Conservation (phyloP, 2,113 vertebrate species). For the Herpetotheres cachinnans region DNA sequence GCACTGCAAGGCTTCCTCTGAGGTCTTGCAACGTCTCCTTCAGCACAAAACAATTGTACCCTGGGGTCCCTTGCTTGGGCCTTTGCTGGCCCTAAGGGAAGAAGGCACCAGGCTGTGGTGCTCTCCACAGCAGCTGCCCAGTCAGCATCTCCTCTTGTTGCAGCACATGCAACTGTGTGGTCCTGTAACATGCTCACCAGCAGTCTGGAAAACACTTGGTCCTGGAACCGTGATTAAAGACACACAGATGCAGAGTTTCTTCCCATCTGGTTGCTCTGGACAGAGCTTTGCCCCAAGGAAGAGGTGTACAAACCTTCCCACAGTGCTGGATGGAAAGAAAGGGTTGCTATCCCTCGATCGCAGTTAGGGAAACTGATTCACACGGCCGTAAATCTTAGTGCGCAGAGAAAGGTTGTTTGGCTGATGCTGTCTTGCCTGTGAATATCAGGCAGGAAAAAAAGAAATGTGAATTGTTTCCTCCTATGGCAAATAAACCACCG, state of each 20-base stretch:
- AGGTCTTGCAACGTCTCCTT: neutral
- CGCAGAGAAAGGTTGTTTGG: neutral
- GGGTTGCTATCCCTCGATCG: neutral
- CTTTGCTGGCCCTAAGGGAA: neutral
- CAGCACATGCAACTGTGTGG: neutral
- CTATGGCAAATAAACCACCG: neutral
- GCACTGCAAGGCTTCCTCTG: neutral
- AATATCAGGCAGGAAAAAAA: neutral
- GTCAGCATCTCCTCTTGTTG: neutral
- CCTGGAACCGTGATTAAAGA: neutral
- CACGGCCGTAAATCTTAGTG: neutral
- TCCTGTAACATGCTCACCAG: neutral
- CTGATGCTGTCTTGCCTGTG: neutral
- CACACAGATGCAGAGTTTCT: neutral
- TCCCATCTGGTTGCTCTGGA: neutral
- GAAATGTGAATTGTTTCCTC: neutral
- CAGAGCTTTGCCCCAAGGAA: neutral
- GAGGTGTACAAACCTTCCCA: neutral
- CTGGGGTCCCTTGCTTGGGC: too few relatives aligned
- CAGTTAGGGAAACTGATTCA: slow-evolving; percentile 9
- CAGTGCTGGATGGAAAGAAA: neutral
- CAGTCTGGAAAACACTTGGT: neutral
- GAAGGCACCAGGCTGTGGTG: neutral
- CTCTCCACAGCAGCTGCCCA: neutral
- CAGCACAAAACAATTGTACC: neutral